Percentiles rank a stretch among this genome's conserved stretches.
These are phyloP conservation scores for Tapirus indicus DNA, from an alignment of 2,797 vertebrate species.

Conservation along the genomic window DNA sequence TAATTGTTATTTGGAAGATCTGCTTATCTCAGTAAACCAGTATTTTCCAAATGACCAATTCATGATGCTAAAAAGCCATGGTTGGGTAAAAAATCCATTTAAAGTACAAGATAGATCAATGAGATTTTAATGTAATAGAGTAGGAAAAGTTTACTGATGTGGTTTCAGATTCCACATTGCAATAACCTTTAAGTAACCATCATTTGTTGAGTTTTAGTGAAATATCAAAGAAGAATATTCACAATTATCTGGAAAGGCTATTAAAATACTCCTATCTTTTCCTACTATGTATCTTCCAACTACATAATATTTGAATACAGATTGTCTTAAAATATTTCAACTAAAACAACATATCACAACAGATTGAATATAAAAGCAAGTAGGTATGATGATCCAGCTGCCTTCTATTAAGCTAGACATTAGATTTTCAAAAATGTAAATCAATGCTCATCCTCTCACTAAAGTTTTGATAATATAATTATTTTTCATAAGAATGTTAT, in stretches of 20 bases:
- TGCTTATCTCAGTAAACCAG: neutral
- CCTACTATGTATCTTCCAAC: neutral
- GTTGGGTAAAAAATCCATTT: neutral
- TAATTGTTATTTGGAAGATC: neutral
- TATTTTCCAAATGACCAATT: constrained; percentile 9
- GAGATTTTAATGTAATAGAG: neutral
- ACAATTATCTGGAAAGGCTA: neutral
- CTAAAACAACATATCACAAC: neutral
- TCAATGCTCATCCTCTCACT: neutral
- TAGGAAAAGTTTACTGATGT: neutral
- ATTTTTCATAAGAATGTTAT: neutral
- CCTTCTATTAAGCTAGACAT: neutral
- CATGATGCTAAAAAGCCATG: neutral
- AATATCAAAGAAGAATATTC: neutral
- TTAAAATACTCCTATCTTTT: neutral
- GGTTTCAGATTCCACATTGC: neutral
- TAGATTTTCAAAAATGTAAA: constrained; percentile 10
- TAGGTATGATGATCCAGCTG: neutral
- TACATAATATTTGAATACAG: neutral
- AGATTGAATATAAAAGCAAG: neutral
- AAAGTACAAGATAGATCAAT: neutral
- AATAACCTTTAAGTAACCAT: neutral
- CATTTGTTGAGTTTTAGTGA: neutral
- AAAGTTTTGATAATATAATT: neutral
- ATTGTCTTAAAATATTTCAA: neutral